Percentiles rank a stretch among this genome's conserved stretches.
Conservation (phyloP, 2,113 vertebrate genomes). For the Capreolus pygargus region DNA sequence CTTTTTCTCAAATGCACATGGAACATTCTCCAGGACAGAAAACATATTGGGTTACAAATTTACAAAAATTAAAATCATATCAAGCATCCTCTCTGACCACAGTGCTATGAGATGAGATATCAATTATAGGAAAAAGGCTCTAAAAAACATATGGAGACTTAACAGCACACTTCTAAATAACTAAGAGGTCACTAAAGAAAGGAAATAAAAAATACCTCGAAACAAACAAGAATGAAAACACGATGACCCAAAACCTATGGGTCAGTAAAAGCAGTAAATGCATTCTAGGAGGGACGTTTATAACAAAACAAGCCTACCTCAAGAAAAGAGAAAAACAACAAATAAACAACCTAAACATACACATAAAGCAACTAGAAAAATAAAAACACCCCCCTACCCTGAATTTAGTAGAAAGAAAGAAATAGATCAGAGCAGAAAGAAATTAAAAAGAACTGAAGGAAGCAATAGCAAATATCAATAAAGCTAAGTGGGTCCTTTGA, state of each 20-base stretch:
- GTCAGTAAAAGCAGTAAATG: background rate
- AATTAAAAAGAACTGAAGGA: background rate
- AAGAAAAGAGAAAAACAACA: background rate
- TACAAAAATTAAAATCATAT: background rate
- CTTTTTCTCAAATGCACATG: background rate
- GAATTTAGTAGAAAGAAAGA: background rate
- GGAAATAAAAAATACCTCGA: background rate
- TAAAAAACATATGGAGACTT: background rate
- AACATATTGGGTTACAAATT: background rate
- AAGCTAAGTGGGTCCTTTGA: background rate
- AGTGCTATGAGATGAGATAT: background rate
- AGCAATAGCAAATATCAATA: background rate
- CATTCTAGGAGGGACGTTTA: background rate
- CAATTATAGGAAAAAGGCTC: background rate
- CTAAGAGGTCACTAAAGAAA: background rate
- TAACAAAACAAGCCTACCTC: background rate
- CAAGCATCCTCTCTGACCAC: background rate
- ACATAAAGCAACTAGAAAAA: background rate
- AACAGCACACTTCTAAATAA: background rate
- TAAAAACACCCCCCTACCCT: fast-evolving
- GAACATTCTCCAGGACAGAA: background rate
- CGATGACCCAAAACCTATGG: fast-evolving
- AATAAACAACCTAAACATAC: background rate
- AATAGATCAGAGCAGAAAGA: background rate
- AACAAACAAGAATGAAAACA: background rate